A percentile compares a stretch with the other conserved stretches of the same genome.
phyloP scores from a whole-genome alignment of 2,797 vertebrate genomes.

The Anguilla obscura region DNA sequence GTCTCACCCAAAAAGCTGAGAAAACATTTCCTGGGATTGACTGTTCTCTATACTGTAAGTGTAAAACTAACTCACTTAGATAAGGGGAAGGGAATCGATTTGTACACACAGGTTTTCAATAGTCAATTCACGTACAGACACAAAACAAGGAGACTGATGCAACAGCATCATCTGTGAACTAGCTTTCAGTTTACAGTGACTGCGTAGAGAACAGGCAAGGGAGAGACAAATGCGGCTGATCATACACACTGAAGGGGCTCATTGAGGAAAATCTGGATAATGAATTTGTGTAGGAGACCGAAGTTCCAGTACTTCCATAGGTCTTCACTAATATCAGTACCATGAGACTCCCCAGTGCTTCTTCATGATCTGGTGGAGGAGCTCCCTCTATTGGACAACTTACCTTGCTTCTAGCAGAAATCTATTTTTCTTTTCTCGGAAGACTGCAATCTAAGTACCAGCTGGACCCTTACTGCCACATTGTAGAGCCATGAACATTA shows the following conservation, averaged over 20 bases:
- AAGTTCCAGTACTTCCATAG: neutral
- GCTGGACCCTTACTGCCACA: neutral
- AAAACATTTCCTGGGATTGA: neutral
- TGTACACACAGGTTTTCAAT: neutral
- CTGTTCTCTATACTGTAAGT: neutral
- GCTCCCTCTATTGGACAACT: neutral
- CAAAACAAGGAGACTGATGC: neutral
- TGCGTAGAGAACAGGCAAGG: neutral
- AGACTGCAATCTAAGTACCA: slow-evolving; percentile 1
- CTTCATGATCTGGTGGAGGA: neutral
- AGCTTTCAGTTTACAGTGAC: neutral
- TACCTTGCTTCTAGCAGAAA: neutral
- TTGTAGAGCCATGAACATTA: neutral
- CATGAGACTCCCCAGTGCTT: neutral
- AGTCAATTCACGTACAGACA: neutral
- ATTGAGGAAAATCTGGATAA: neutral
- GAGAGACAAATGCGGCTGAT: neutral
- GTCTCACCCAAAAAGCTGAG: neutral
- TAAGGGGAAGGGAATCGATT: neutral
- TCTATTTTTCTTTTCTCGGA: neutral
- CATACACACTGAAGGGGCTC: neutral
- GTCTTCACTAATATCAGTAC: neutral
- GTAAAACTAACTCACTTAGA: neutral
- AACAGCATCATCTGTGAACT: neutral
- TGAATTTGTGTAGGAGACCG: neutral